Evolutionary conservation across 2,888 invertebrate species (phyloP).

Genomic region (Microctonus brassicae): DNA sequence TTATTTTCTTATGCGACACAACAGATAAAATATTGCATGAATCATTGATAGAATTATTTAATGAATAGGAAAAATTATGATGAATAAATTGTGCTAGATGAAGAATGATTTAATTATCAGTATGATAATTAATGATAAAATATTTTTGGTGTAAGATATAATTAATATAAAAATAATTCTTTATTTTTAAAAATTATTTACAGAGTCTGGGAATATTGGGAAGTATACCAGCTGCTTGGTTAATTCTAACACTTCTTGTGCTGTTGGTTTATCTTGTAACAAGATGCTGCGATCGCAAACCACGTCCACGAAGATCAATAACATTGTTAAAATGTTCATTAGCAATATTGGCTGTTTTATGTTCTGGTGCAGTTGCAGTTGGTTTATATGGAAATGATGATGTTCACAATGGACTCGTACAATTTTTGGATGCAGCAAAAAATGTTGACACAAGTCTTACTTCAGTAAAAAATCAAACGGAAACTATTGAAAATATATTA

Average conservation of each 20-base stretch:
- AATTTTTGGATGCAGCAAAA: slow-evolving; percentile 83
- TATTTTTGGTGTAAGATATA: no score
- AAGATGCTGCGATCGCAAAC: slow-evolving; percentile 95
- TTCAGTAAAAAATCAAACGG: slow-evolving; percentile 86
- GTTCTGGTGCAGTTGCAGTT: slow-evolving; percentile 90
- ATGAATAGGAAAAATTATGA: no score
- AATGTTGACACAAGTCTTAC: slow-evolving; percentile 85
- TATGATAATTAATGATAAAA: no score
- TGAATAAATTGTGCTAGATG: no score
- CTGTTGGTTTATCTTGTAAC: slow-evolving; percentile 93
- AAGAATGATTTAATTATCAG: no score
- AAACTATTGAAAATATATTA: slow-evolving; percentile 81
- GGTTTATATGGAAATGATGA: slow-evolving; percentile 96
- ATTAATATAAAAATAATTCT: no score
- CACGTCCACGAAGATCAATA: slow-evolving; percentile 89
- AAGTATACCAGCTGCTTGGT: slow-evolving; percentile 93
- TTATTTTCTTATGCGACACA: no score
- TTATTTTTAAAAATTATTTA: no score
- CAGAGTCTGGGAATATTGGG: slow-evolving; percentile 95
- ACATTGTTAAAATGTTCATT: slow-evolving; percentile 86
- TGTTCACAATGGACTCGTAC: slow-evolving; percentile 89
- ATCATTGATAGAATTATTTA: no score
- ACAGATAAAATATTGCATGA: no score
- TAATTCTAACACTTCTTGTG: slow-evolving; percentile 90
- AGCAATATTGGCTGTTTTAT: slow-evolving; percentile 86